phyloP scores from a whole-genome alignment of 2,888 invertebrate genomes.

The Cenopis cana region DNA sequence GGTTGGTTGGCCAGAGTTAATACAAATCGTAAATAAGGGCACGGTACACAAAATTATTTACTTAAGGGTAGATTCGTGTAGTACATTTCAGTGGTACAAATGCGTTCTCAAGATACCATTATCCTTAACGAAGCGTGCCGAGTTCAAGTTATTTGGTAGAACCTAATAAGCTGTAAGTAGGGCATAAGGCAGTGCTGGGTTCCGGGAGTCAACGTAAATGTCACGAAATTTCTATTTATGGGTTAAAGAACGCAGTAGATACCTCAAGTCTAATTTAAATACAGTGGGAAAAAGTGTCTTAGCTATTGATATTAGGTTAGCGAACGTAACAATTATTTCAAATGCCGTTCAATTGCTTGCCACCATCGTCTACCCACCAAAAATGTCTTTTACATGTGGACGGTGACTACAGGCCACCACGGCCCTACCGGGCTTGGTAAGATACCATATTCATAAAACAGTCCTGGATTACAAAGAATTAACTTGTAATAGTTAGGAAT shows the following conservation, averaged over 20 bases:
- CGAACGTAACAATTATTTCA: no score
- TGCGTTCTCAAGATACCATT: conserved; percentile 40
- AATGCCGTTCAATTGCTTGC: no score
- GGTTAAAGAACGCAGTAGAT: background rate
- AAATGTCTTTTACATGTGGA: no score
- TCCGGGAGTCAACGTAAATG: conserved; percentile 28
- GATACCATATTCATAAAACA: no score
- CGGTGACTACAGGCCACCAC: no score
- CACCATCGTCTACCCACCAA: no score
- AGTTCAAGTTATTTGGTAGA: conserved; percentile 54
- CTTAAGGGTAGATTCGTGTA: conserved; percentile 21
- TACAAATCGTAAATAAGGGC: conserved; percentile 1
- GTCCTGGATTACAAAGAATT: no score
- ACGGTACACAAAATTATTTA: conserved; percentile 46
- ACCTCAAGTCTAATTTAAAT: background rate
- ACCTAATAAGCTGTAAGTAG: conserved; percentile 53
- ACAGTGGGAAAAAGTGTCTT: background rate
- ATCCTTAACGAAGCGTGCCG: conserved; percentile 50
- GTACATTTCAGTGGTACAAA: conserved; percentile 25
- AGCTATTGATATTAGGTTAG: no score
- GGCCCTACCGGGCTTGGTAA: no score
- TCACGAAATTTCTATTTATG: conserved; percentile 20
- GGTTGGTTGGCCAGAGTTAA: background rate
- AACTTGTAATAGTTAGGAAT: no score
- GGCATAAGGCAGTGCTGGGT: conserved; percentile 46